Conservation (phyloP, 2,888 invertebrate genomes). For the Drosophila fulvimacula region DNA sequence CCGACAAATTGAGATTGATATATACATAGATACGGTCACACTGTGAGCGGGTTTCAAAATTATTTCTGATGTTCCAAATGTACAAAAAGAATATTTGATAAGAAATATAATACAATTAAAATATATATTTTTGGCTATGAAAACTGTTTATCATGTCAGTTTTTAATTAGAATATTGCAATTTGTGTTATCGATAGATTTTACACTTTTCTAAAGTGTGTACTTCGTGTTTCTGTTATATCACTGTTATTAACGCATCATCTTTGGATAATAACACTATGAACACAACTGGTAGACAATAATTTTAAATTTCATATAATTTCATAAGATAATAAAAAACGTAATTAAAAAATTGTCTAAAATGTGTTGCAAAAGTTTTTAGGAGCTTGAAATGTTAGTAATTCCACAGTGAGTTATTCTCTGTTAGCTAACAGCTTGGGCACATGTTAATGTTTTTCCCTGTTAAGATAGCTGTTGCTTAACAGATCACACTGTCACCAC, state of each 20-base stretch:
- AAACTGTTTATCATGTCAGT: no score
- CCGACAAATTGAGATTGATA: background rate
- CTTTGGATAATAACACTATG: no score
- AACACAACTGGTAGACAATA: background rate
- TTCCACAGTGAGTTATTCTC: background rate
- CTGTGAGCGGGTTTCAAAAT: background rate
- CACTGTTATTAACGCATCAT: background rate
- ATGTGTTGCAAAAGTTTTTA: background rate
- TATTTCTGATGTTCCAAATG: background rate
- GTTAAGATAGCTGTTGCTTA: constrained; percentile 40
- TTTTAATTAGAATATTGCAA: background rate
- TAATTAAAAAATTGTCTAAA: background rate
- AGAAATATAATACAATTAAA: background rate
- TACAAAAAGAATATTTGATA: background rate
- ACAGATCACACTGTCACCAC: constrained; percentile 62
- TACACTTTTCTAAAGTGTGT: background rate
- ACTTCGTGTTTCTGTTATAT: background rate
- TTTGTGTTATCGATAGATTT: constrained; percentile 5
- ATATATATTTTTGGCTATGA: background rate
- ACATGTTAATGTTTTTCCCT: constrained; percentile 30
- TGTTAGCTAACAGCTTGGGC: constrained; percentile 15
- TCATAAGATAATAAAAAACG: no score
- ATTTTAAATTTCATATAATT: background rate
- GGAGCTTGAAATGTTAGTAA: background rate
- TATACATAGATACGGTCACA: background rate